Percentiles rank a stretch among this genome's conserved stretches.
Conservation (phyloP, 1,140 invertebrate genomes). For the Phymastichus coffea region DNA sequence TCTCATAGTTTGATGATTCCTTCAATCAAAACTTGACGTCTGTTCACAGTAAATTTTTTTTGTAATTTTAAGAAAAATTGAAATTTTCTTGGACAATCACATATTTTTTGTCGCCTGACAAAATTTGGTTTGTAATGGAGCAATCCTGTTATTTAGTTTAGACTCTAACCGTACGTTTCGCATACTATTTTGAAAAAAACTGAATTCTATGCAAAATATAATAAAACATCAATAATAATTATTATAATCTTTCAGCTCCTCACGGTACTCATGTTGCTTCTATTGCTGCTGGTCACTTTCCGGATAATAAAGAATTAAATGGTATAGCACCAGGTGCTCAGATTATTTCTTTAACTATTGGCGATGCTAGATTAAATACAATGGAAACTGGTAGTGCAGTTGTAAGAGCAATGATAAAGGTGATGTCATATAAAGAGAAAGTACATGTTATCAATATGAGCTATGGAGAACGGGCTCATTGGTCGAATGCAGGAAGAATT, state of each 20-base stretch:
- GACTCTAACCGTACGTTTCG: too few species aligned
- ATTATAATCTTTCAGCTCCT: constrained; percentile 71
- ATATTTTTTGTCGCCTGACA: too few species aligned
- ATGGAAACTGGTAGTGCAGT: constrained; percentile 97
- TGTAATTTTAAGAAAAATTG: too few species aligned
- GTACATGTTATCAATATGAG: constrained; percentile 97
- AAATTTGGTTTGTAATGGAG: too few species aligned
- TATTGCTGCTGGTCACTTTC: constrained; percentile 91
- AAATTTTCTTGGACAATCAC: too few species aligned
- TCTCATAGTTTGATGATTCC: too few species aligned
- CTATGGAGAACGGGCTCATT: constrained; percentile 93
- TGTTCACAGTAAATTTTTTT: too few species aligned
- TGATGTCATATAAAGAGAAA: constrained; percentile 69
- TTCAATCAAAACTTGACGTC: too few species aligned
- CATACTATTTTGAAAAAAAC: too few species aligned
- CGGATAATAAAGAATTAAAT: constrained; percentile 85
- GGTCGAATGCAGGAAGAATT: constrained; percentile 83
- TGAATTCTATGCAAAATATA: too few species aligned
- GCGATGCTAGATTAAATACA: constrained; percentile 81
- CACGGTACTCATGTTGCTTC: constrained; percentile 97
- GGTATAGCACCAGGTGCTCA: constrained; percentile 96
- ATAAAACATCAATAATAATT: not conserved
- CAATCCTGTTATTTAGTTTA: too few species aligned
- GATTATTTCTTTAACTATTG: constrained; percentile 90
- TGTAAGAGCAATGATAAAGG: constrained; percentile 84